Percentiles rank a stretch among this genome's conserved stretches.
phyloP scores from a whole-genome alignment of 2,888 invertebrate genomes.

The Aphidoletes aphidimyza region DNA sequence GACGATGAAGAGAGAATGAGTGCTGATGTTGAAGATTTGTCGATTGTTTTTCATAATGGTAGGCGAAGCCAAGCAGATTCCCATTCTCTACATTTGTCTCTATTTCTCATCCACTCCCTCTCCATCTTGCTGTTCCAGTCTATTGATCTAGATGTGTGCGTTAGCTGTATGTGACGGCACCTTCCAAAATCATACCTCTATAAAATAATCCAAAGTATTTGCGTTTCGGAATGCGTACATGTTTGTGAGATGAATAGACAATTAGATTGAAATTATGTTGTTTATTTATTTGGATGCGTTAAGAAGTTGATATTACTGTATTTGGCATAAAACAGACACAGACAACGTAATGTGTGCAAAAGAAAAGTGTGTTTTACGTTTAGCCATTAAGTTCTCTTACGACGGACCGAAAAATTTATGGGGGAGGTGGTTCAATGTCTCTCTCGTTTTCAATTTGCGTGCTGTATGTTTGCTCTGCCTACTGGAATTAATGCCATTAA shows the following conservation, averaged over 20 bases:
- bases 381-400: too few relatives aligned
- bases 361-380: too few relatives aligned
- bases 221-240: constrained; percentile 46
- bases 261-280: constrained; percentile 49
- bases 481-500: constrained; percentile 35
- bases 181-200: constrained; percentile 19
- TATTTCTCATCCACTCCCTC: too few relatives aligned
- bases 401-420: too few relatives aligned
- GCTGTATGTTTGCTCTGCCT: background rate
- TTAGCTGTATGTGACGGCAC: background rate
- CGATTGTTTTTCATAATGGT: constrained; percentile 16
- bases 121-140: too few relatives aligned
- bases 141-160: background rate
- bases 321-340: background rate
- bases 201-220: constrained; percentile 33
- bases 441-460: background rate
- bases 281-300: constrained; percentile 47
- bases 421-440: too few relatives aligned
- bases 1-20: too few relatives aligned
- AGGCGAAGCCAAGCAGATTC: too few relatives aligned
- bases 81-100: too few relatives aligned
- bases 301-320: background rate
- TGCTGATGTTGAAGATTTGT: background rate
- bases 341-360: background rate
- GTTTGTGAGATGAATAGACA: constrained; percentile 49